These are phyloP conservation scores for Actinia equina DNA, from an alignment of 64 coral and sea anemone genomes.

Conservation along the genomic window DNA sequence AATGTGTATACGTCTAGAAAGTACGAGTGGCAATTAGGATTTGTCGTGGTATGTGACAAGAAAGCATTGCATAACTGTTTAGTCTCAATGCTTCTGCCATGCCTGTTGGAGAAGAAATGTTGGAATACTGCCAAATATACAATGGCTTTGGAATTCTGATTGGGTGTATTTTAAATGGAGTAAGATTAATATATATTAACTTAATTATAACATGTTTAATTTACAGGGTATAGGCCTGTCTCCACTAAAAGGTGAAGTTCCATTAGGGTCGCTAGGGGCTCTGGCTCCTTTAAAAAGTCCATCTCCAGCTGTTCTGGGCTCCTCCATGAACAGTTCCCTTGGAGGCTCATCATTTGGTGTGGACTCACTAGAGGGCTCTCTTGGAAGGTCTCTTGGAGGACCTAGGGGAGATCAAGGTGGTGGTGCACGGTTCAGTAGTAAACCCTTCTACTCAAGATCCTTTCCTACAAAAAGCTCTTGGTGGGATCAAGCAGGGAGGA, in stretches of 20 bases:
- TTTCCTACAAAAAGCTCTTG: constrained; percentile 37
- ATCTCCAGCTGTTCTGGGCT: constrained; percentile 28
- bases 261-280: constrained; percentile 27
- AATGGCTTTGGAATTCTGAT: too few relatives aligned
- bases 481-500: constrained; percentile 4
- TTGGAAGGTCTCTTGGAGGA: constrained; percentile 59
- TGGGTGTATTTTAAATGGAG: too few relatives aligned
- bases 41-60: too few relatives aligned
- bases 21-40: too few relatives aligned
- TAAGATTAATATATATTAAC: too few relatives aligned
- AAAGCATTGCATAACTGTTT: too few relatives aligned
- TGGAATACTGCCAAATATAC: too few relatives aligned
- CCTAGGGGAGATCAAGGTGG: constrained; percentile 19
- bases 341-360: constrained; percentile 42
- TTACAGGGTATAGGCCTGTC: constrained; percentile 56
- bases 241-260: constrained; percentile 76
- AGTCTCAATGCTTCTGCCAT: too few relatives aligned
- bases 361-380: constrained; percentile 30
- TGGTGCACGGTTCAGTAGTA: constrained; percentile 21
- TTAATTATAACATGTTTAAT: too few relatives aligned
- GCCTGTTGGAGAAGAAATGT: too few relatives aligned
- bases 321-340: constrained; percentile 37
- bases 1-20: too few relatives aligned
- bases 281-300: constrained; percentile 67
- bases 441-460: constrained; percentile 3